Evolutionary conservation across 2,888 invertebrate species (phyloP).

Genomic region (Odontothrips loti): DNA sequence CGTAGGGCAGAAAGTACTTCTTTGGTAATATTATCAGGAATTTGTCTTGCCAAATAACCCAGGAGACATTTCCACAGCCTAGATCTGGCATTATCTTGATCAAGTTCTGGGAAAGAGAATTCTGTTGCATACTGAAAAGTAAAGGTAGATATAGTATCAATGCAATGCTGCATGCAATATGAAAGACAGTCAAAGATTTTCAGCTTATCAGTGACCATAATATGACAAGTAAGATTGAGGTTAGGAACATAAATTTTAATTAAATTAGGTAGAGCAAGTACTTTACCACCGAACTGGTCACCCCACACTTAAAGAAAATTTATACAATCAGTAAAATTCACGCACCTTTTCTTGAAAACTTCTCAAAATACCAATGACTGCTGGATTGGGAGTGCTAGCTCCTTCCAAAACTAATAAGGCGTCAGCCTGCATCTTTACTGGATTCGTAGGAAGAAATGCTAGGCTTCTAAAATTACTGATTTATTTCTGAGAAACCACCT

Average conservation of each 20-base stretch:
- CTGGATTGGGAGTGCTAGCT: not conserved
- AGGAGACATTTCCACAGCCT: constrained; percentile 61
- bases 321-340: not conserved
- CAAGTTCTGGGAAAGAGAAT: constrained; percentile 60
- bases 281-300: not conserved
- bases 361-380: not conserved
- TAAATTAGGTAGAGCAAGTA: not conserved
- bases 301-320: not conserved
- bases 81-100: constrained; percentile 52
- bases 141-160: not conserved
- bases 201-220: not conserved
- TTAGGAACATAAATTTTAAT: not conserved
- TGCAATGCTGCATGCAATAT: not conserved
- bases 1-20: constrained; percentile 59
- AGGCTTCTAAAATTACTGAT: not conserved
- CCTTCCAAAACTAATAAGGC: not conserved
- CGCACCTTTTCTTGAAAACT: not conserved
- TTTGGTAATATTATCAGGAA: constrained; percentile 50
- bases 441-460: not conserved
- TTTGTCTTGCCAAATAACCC: constrained; percentile 53
- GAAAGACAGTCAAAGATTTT: not conserved
- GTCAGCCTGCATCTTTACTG: not conserved
- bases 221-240: not conserved
- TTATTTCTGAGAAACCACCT: not conserved
- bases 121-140: constrained; percentile 53